Evolutionary conservation across 1,140 invertebrate species (phyloP), one percentile per base, ranked within the genome.

Genomic region (Saccostrea cuccullata): DNA sequence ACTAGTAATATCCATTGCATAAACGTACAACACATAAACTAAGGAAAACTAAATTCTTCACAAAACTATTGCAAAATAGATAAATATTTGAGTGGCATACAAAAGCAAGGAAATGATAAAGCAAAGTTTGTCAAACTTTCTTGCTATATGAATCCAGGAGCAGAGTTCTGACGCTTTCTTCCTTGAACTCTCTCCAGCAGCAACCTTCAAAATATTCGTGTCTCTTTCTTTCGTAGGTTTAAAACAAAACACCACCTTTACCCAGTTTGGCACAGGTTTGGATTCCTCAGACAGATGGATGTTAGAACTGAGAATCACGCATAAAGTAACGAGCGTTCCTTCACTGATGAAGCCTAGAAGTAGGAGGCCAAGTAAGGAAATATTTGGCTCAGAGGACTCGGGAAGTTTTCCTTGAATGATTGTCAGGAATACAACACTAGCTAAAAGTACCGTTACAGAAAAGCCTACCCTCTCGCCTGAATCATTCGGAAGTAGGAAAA

Each of bases 401-500:
- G 89, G 89, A 55, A 89, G 70, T 17, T 87, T n/a, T 17, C 77
- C 86, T 8, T 55, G 30, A 13, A 85, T 23, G 12, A 89, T 55
- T 11, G 89, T 89, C 17, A 87, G 83, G 60, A 89, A 89, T 0
- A 89, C 86, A 0, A 83, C 82, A 1, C 84, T 36, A 0, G 89
- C 56, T 0, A 89, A 30, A 9, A 89, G 15, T 15, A 89, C 82
- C 6, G 89, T 89, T 8, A 89, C 85, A 20, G 58, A 84, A 70
- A 77, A 89, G 6, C 82, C 82, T 0, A 89, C 60, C 47, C 89
- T 73, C 56, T 89, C 89, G 9, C 89, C 89, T 3, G 86, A 30
- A 15, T 87, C 86, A 64, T 47, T 73, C 23, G 89, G 89, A 20
- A 89, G 82, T 2, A 87, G 82, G 26, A 89, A 89, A 12, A 87